These are phyloP conservation scores for Celastrina argiolus DNA, from an alignment of 2,888 invertebrate genomes.

Conservation along the genomic window DNA sequence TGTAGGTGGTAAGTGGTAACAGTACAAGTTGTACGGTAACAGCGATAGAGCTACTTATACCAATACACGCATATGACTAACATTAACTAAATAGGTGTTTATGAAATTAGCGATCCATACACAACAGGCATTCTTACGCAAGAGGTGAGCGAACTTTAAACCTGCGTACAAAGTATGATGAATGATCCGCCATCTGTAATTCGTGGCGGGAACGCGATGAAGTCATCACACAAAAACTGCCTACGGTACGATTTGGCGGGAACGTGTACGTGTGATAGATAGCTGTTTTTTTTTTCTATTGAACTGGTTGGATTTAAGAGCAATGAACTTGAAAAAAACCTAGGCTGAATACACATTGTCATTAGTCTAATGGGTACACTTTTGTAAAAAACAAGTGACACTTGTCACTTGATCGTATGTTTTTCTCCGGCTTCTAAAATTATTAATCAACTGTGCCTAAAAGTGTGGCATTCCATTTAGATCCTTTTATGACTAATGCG, in stretches of 20 bases:
- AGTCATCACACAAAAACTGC: conserved; percentile 13
- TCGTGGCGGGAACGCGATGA: conserved; percentile 3
- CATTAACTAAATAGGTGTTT: conserved; percentile 37
- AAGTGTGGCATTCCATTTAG: not conserved
- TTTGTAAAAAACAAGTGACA: too few relatives aligned
- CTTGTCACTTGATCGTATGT: too few relatives aligned
- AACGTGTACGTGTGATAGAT: conserved; percentile 1
- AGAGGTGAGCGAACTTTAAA: conserved; percentile 41
- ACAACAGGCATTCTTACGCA: conserved; percentile 34
- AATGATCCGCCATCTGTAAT: conserved; percentile 8
- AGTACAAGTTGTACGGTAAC: not conserved
- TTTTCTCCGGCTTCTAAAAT: not conserved
- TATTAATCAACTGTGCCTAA: not conserved
- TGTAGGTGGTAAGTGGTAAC: not conserved
- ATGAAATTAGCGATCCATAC: conserved; percentile 32
- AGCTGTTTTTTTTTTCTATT: not conserved
- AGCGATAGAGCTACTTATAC: not conserved
- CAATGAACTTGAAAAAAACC: not conserved
- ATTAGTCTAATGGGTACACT: not conserved
- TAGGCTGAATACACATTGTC: not conserved
- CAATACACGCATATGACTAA: conserved; percentile 32
- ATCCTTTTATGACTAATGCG: not conserved
- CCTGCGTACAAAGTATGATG: conserved; percentile 32
- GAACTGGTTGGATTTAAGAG: not conserved
- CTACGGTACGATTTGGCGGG: not conserved